Evolutionary conservation across 2,888 invertebrate genomes (phyloP).

Genomic region (Caenorhabditis sp.): DNA sequence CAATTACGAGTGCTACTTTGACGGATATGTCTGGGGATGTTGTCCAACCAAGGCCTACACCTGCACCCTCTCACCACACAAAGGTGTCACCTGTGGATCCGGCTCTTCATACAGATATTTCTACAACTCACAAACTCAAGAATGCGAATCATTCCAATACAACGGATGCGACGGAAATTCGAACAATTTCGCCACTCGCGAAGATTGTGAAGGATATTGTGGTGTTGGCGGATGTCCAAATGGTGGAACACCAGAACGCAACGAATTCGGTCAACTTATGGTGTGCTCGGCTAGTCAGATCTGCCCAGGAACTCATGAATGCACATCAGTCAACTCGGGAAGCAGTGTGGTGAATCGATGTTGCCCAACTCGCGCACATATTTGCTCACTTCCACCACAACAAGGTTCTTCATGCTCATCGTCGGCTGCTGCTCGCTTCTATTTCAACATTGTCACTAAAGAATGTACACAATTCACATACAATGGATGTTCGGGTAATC

Average conservation of each 20-base stretch:
- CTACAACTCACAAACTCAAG: slow-evolving; percentile 68
- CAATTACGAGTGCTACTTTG: slow-evolving; percentile 64
- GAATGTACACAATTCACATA: slow-evolving; percentile 69
- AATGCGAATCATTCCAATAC: slow-evolving; percentile 64
- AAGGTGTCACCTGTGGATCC: slow-evolving; percentile 69
- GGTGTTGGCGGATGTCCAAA: slow-evolving; percentile 63
- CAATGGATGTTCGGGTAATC: slow-evolving; percentile 66
- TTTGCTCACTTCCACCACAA: slow-evolving; percentile 69
- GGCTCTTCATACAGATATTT: slow-evolving; percentile 67
- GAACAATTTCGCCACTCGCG: slow-evolving; percentile 69
- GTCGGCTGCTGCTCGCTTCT: slow-evolving; percentile 62
- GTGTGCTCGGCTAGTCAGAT: slow-evolving; percentile 59
- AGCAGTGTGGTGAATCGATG: slow-evolving; percentile 63
- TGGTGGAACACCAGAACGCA: slow-evolving; percentile 68
- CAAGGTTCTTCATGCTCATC: slow-evolving; percentile 68
- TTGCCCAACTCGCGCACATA: slow-evolving; percentile 59
- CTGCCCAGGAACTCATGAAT: slow-evolving; percentile 69
- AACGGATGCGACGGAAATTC: slow-evolving; percentile 70
- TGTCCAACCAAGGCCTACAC: slow-evolving; percentile 71
- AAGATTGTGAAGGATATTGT: slow-evolving; percentile 64
- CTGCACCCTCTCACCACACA: slow-evolving; percentile 66
- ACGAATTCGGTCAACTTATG: slow-evolving; percentile 68
- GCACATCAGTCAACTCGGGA: slow-evolving; percentile 66
- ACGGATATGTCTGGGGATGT: slow-evolving; percentile 70
- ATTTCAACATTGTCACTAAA: slow-evolving; percentile 56